Percentiles rank a stretch among this genome's conserved stretches.
phyloP scores from a whole-genome alignment of 2,888 invertebrate genomes.

The Enchytraeus crypticus region DNA sequence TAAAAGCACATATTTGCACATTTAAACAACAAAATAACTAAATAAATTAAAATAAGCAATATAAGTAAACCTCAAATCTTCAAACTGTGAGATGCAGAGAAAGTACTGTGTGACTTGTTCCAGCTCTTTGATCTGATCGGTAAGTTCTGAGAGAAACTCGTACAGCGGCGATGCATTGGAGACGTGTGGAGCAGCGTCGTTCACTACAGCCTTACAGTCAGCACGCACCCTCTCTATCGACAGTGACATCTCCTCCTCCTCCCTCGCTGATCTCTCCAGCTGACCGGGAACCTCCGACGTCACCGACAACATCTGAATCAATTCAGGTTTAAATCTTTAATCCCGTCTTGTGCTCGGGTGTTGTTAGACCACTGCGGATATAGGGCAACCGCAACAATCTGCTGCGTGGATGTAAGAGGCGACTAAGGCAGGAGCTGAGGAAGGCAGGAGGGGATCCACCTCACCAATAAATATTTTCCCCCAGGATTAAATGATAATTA shows the following conservation, averaged over 20 bases:
- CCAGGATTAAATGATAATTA: too few relatives aligned
- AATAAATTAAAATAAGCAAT: background rate
- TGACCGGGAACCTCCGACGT: background rate
- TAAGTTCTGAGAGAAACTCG: background rate
- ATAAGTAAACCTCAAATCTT: slow-evolving; percentile 36
- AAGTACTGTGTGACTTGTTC: slow-evolving; percentile 38
- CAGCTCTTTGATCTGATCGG: slow-evolving; percentile 33
- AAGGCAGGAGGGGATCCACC: too few relatives aligned
- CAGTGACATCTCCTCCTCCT: background rate
- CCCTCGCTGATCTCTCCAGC: background rate
- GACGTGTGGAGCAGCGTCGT: background rate
- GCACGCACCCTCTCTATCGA: background rate
- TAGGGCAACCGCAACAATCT: too few relatives aligned
- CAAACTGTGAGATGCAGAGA: slow-evolving; percentile 34
- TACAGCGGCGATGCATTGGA: background rate
- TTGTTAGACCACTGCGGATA: too few relatives aligned
- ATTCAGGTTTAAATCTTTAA: too few relatives aligned
- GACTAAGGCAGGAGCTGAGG: too few relatives aligned
- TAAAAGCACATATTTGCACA: background rate
- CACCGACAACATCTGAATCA: background rate
- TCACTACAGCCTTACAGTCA: background rate
- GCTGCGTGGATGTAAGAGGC: too few relatives aligned
- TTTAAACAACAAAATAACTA: background rate
- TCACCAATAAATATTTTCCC: too few relatives aligned
- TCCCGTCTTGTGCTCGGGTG: too few relatives aligned